These are phyloP conservation scores for Lepus oiostolus DNA, from an alignment of 2,797 vertebrate genomes.

Conservation along the genomic window DNA sequence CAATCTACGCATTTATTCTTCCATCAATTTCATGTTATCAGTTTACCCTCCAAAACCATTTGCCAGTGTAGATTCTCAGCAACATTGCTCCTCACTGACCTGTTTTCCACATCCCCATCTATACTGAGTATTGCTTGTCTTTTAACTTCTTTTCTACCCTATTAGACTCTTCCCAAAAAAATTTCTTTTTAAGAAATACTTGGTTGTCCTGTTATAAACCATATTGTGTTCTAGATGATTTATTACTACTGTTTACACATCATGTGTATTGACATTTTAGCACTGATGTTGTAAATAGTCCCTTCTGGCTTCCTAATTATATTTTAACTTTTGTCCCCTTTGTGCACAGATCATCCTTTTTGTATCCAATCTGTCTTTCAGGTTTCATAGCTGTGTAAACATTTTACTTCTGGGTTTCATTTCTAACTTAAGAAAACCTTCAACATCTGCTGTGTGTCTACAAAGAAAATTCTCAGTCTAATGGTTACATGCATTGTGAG, in stretches of 20 bases:
- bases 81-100: not conserved
- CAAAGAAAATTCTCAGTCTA: slow-evolving; percentile 35
- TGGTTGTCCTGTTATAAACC: not conserved
- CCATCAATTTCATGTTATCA: not conserved
- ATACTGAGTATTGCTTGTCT: not conserved
- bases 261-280: not conserved
- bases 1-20: not conserved
- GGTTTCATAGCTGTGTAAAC: not conserved
- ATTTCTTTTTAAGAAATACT: not conserved
- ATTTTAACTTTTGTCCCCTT: slow-evolving; percentile 5
- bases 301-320: not conserved
- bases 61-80: not conserved
- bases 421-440: slow-evolving; percentile 43
- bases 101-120: not conserved
- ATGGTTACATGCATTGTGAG: not conserved
- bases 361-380: slow-evolving; percentile 16
- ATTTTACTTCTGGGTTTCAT: slow-evolving; percentile 43
- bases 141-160: not conserved
- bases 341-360: not conserved
- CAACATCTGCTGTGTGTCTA: not conserved
- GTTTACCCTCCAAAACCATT: not conserved
- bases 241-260: not conserved
- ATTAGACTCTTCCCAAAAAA: not conserved
- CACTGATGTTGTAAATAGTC: not conserved
- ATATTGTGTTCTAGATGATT: not conserved